Percentiles rank a stretch among this genome's conserved stretches.
phyloP scores from a whole-genome alignment of 37 sponge, comb jelly and placozoan genomes.

The Oscarella lobularis region DNA sequence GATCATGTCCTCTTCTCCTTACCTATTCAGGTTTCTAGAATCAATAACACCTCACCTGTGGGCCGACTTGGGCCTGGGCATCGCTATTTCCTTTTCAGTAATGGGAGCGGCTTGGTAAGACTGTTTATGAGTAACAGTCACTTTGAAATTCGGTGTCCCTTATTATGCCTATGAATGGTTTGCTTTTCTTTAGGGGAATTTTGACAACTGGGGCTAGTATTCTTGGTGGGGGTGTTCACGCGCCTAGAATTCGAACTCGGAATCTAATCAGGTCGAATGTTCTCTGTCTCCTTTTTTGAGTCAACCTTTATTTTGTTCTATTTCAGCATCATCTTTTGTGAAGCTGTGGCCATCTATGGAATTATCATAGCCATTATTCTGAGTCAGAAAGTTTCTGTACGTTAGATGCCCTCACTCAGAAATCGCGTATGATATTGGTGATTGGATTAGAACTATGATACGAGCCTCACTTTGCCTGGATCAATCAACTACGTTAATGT shows the following conservation, averaged over 20 bases:
- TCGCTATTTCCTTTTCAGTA: slow-evolving; percentile 88
- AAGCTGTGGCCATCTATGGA: slow-evolving; percentile 99
- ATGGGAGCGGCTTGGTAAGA: slow-evolving; percentile 93
- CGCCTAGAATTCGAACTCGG: slow-evolving; percentile 88
- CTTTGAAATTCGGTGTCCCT: neutral
- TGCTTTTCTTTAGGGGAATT: slow-evolving; percentile 50
- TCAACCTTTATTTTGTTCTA: neutral
- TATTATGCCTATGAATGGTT: neutral
- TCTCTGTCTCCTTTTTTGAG: neutral
- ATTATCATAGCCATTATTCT: slow-evolving; percentile 98
- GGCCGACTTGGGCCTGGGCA: slow-evolving; percentile 81
- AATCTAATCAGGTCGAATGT: slow-evolving; percentile 66
- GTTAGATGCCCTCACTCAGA: no score
- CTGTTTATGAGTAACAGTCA: neutral
- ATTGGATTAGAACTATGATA: no score
- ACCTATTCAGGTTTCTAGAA: slow-evolving; percentile 33
- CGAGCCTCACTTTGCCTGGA: no score
- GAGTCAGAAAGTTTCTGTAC: slow-evolving; percentile 37
- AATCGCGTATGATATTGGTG: no score
- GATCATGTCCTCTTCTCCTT: neutral
- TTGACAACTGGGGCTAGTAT: slow-evolving; percentile 79
- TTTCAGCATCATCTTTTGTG: slow-evolving; percentile 88
- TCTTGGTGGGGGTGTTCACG: slow-evolving; percentile 93
- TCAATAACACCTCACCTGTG: slow-evolving; percentile 77
- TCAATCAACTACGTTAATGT: no score